Percentiles rank a stretch among this genome's conserved stretches.
Evolutionary conservation across 2,113 vertebrate genomes (phyloP).

Genomic region (Gracilinanus agilis): DNA sequence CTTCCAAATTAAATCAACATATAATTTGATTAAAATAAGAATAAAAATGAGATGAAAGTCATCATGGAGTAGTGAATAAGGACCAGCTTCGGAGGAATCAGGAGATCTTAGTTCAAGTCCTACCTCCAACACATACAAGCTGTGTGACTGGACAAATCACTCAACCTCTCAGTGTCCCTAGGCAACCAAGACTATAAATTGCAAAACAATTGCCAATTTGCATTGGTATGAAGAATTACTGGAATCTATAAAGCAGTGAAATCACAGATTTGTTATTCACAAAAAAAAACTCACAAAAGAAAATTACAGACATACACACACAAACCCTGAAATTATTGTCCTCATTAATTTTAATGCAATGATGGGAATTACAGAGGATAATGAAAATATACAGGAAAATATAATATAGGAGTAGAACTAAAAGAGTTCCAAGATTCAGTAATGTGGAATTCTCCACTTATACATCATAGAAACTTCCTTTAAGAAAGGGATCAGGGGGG

Average conservation of each 20-base stretch:
- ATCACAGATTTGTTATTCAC: neutral
- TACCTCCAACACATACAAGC: no score
- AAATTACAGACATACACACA: neutral
- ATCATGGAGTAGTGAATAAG: no score
- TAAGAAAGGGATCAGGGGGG: no score
- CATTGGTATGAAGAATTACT: no score
- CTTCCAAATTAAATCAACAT: neutral
- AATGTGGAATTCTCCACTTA: neutral
- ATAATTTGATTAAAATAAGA: neutral
- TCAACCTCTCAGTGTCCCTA: no score
- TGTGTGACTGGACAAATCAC: no score
- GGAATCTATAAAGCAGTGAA: no score
- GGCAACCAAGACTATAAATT: no score
- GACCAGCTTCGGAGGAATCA: no score
- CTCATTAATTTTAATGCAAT: neutral
- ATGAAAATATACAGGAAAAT: neutral
- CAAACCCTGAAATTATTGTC: neutral
- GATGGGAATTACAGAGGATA: neutral
- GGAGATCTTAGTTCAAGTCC: no score
- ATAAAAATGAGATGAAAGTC: neutral
- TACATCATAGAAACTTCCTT: neutral
- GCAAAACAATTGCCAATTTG: no score
- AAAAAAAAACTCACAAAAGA: neutral
- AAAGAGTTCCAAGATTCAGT: neutral
- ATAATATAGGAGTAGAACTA: neutral